phyloP scores from a whole-genome alignment of 2,797 vertebrate species.

The Florisuga fusca region DNA sequence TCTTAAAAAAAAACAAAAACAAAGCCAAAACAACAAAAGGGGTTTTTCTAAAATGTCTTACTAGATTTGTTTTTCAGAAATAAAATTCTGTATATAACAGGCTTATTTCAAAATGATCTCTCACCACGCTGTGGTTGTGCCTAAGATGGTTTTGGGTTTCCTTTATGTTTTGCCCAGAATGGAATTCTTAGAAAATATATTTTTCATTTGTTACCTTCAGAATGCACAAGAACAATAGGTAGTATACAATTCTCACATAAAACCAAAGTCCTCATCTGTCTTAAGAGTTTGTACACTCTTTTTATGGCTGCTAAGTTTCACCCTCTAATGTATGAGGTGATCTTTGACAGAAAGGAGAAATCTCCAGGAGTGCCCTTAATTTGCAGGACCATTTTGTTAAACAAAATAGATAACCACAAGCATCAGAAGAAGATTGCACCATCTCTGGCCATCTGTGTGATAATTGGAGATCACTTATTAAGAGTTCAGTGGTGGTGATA shows the following conservation, averaged over 20 bases:
- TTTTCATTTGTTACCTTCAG: neutral
- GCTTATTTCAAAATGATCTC: neutral
- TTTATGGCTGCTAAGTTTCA: neutral
- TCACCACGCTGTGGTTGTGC: neutral
- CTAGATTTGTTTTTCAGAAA: neutral
- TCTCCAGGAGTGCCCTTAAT: constrained; percentile 61
- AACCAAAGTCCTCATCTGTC: neutral
- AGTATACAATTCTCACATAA: neutral
- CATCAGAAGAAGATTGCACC: constrained; percentile 4
- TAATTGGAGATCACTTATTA: constrained; percentile 51
- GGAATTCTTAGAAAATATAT: neutral
- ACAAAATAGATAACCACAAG: constrained; percentile 18
- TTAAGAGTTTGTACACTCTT: neutral
- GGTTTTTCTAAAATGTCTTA: neutral
- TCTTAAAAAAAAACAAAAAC: neutral
- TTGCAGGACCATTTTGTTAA: constrained; percentile 30
- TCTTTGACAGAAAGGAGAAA: constrained; percentile 49
- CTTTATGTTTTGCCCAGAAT: neutral
- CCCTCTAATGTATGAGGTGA: constrained; percentile 12
- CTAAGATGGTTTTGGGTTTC: neutral
- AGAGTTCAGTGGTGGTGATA: constrained; percentile 31
- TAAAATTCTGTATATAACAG: neutral
- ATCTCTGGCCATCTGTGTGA: constrained; percentile 51
- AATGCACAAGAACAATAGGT: neutral
- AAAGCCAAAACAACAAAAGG: too few relatives aligned